Conservation (phyloP, 2,113 vertebrate species). For the Hylia prasina region DNA sequence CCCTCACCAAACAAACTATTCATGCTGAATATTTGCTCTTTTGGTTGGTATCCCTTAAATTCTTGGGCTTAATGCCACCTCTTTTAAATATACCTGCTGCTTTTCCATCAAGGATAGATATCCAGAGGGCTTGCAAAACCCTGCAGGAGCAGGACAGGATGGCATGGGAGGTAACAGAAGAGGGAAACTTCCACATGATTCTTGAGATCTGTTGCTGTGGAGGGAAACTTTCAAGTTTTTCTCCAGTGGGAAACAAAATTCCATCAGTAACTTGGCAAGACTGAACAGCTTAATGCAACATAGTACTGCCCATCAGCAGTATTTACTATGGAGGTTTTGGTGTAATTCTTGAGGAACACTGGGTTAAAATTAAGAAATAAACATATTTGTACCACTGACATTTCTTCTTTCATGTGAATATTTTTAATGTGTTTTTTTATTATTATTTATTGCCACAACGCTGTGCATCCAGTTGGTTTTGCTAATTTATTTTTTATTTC, state of each 20-base stretch:
- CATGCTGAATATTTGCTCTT: not conserved
- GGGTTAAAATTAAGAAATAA: not conserved
- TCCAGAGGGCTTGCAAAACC: not conserved
- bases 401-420: not conserved
- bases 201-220: not conserved
- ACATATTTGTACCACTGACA: accelerated
- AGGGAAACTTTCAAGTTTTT: not conserved
- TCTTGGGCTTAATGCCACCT: not conserved
- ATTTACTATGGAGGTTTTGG: not conserved
- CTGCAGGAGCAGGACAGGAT: not conserved
- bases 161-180: not conserved
- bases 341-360: not conserved
- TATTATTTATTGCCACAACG: not conserved
- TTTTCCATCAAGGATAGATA: not conserved
- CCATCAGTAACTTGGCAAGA: not conserved
- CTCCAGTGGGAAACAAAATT: not conserved
- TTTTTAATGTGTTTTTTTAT: not conserved
- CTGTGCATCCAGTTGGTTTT: not conserved
- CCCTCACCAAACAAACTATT: not conserved
- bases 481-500: not conserved
- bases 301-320: not conserved
- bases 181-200: not conserved
- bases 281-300: not conserved
- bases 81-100: not conserved
- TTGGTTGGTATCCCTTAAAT: not conserved